Conservation (phyloP, 2,888 invertebrate genomes). For the Cataglyphis altisquamis region DNA sequence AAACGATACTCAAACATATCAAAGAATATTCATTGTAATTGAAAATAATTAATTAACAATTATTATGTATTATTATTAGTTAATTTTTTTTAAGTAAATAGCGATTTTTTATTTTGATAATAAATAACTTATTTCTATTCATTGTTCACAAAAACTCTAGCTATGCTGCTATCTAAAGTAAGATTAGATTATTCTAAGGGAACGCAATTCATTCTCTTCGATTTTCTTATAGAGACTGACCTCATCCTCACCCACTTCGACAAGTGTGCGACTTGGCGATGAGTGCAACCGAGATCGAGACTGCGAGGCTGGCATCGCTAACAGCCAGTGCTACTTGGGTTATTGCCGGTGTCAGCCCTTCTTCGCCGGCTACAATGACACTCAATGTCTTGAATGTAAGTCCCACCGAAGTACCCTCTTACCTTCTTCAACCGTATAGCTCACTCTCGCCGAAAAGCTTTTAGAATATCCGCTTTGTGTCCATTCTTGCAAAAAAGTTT, state of each 20-base stretch:
- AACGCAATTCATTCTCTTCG: slow-evolving; percentile 17
- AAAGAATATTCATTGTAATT: neutral
- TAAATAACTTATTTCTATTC: neutral
- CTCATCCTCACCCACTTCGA: slow-evolving; percentile 67
- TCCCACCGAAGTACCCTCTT: slow-evolving; percentile 21
- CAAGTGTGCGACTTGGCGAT: slow-evolving; percentile 87
- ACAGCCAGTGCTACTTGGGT: slow-evolving; percentile 90
- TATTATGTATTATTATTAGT: neutral
- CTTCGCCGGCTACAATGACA: slow-evolving; percentile 92
- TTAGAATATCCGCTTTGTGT: neutral
- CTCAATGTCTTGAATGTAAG: slow-evolving; percentile 94
- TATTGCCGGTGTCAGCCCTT: slow-evolving; percentile 94
- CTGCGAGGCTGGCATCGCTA: slow-evolving; percentile 88
- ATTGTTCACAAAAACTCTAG: neutral
- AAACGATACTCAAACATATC: too few species aligned
- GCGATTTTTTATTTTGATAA: neutral
- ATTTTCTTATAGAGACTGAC: slow-evolving; percentile 68
- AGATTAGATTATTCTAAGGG: slow-evolving; percentile 16
- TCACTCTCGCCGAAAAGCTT: slow-evolving; percentile 1
- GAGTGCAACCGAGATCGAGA: slow-evolving; percentile 89
- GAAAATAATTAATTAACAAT: neutral
- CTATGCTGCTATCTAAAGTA: neutral
- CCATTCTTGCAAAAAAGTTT: neutral
- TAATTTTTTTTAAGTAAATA: neutral
- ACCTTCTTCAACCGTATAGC: slow-evolving; percentile 31